Conservation (phyloP, 2,113 vertebrate species). For the Onychostruthus taczanowskii region DNA sequence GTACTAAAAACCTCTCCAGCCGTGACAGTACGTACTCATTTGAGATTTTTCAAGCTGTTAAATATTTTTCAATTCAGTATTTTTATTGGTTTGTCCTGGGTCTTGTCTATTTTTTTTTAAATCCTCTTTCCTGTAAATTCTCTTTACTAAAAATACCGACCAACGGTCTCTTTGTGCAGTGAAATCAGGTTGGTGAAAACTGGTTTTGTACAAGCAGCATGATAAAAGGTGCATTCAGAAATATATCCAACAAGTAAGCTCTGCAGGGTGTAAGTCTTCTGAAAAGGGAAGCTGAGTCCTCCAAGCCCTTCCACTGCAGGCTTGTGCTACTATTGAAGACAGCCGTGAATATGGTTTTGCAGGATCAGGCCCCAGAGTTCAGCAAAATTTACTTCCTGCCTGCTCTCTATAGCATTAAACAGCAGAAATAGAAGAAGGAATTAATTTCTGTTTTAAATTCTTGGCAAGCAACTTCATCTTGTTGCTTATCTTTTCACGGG, state of each 20-base stretch:
- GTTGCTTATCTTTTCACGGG: slow-evolving; percentile 50
- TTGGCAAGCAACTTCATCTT: slow-evolving; percentile 52
- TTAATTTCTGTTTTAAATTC: slow-evolving; percentile 56
- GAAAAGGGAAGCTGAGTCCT: slow-evolving; percentile 48
- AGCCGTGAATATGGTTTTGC: slow-evolving; percentile 25
- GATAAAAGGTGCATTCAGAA: slow-evolving; percentile 62
- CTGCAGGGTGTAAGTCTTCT: slow-evolving; percentile 55
- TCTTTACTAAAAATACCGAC: slow-evolving; percentile 45
- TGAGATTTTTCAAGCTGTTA: slow-evolving; percentile 29
- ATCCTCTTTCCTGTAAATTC: slow-evolving; percentile 17
- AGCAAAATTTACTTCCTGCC: slow-evolving; percentile 49
- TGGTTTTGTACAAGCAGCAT: slow-evolving; percentile 44
- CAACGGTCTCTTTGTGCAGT: background rate
- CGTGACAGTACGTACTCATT: background rate
- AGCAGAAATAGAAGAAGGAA: slow-evolving; percentile 5
- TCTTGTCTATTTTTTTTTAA: background rate
- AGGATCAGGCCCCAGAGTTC: slow-evolving; percentile 45
- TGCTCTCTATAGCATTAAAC: slow-evolving; percentile 24
- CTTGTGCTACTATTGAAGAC: slow-evolving; percentile 29
- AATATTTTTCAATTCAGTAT: slow-evolving; percentile 33
- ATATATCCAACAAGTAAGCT: slow-evolving; percentile 53
- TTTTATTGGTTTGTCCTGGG: slow-evolving; percentile 35
- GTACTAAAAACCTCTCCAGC: slow-evolving; percentile 20
- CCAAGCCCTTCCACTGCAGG: slow-evolving; percentile 20
- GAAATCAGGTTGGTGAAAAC: slow-evolving; percentile 50